Evolutionary conservation across 2,797 vertebrate species (phyloP), one percentile per base, ranked within the genome.

Genomic region (Agapornis canus): DNA sequence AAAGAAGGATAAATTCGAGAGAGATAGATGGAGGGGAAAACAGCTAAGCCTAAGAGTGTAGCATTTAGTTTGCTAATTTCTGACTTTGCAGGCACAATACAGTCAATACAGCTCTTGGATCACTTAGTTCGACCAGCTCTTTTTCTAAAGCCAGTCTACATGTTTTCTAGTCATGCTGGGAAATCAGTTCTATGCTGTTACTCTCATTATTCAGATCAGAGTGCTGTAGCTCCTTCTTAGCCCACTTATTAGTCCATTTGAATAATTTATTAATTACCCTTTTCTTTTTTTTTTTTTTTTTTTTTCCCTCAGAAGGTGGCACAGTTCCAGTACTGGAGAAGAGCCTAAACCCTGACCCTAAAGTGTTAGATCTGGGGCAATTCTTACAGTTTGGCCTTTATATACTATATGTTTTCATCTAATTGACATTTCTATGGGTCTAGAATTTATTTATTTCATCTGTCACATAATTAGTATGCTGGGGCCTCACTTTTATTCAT

Each of bases 381-480:
- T 64, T 80, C n/a, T 47, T 65, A 25, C 3, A 49, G 16, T 57
- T 76, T 71, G 52, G 39, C 19, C n/a, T 71, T 47, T 59, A 35
- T 42, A 39, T 27, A 39, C 9, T 43, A 9, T 16, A 11, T 11
- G 12, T 9, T 48, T 51, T 37, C 27, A 75, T 5, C 16, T 49
- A 80, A 51, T 21, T 66, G 57, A 52, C 45, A 23, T 73, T 92
- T 93, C 45, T 23, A 16, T 22, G 10, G 16, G 22, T 76, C 32
- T 64, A 60, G 7, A 71, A 35, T 82, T 87, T 84, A 93, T 82
- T 84, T 89, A 76, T 76, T 84, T 89, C 22, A 26, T 12, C 6
- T 14, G 13, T 54, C 83, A 59, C 12, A 5, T 73, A 89, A 92
- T 87, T 82, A 93, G 22, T 25, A 92, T 91, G 14, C 22, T 73